phyloP scores from a whole-genome alignment of 2,113 vertebrate genomes.

The Eudyptes chrysolophus region DNA sequence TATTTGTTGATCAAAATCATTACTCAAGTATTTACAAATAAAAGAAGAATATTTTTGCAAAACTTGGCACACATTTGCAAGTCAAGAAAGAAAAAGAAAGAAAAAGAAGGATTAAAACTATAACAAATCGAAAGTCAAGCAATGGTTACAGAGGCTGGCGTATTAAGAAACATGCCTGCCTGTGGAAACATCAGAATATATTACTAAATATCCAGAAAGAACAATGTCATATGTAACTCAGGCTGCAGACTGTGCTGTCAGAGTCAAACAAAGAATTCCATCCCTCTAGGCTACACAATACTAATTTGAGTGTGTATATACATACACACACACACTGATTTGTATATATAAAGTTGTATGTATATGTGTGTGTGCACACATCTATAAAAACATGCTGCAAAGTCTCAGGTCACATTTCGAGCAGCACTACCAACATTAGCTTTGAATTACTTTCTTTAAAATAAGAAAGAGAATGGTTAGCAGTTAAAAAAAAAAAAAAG shows the following conservation, averaged over 20 bases:
- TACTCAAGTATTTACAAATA: background rate
- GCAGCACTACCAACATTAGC: background rate
- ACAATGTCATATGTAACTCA: background rate
- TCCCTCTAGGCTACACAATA: background rate
- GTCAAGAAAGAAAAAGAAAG: background rate
- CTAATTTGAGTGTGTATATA: background rate
- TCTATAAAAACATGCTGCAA: background rate
- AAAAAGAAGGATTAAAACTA: background rate
- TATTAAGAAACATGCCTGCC: background rate
- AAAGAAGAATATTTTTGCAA: background rate
- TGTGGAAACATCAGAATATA: background rate
- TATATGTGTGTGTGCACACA: rapidly evolving
- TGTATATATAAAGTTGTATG: background rate
- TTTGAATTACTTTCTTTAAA: background rate
- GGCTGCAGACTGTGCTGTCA: background rate
- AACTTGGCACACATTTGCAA: background rate
- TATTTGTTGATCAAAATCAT: background rate
- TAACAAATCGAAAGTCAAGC: background rate
- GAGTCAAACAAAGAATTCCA: background rate
- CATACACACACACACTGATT: rapidly evolving
- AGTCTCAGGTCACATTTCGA: background rate
- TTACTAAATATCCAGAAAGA: background rate
- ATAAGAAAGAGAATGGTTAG: background rate
- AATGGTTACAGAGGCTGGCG: background rate
- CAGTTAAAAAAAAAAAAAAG: background rate